Base-by-base conservation (phyloP, 2,797 vertebrate species). In the Xerus rutilus region DNA sequence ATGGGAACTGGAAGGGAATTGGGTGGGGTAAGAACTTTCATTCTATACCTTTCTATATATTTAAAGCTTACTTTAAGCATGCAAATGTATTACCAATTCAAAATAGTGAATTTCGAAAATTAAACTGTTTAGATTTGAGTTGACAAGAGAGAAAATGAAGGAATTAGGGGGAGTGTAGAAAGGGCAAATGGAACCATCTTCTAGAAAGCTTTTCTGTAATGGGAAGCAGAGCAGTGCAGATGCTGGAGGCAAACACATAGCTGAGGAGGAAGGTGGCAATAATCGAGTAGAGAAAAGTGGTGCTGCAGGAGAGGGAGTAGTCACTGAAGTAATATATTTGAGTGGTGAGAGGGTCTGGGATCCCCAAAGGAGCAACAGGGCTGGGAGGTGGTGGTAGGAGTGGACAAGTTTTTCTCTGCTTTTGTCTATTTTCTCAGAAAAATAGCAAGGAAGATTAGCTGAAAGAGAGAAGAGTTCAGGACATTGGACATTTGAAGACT, bases 371-470 rank as follows among this genome's bases (percentile, higher is more conserved):
- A 76, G 45, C 30, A 54, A 32, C 62, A 45, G 54, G 28, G 4
- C 74, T 67, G 52, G 32, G 39, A 70, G 57, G 14, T 32, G 62
- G 30, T 15, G 28, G 39, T 23, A 28, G n/a, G 59, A 85, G 10
- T 49, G 14, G 20, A n/a, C 35, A 82, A 45, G 14, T 20, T 72
- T 62, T 86, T 54, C 52, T 90, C 76, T 87, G 57, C 65, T 69
- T 83, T 17, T 35, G 76, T 84, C 62, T 74, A 2, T 59, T 89
- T 89, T 86, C 84, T 89, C 67, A 76, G 78, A 47, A 79, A 93
- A 88, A 30, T 65, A 89, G 28, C 76, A 93, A 91, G 69, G 12
- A 39, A 90, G 45, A 49, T 14, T 21, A 43, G 45, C 79, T 88
- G 65, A 52, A n/a, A 70, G 54, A 81, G 62, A 87, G 1, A 64